phyloP scores from a whole-genome alignment of 1,140 invertebrate genomes.

The Trichonephila clavipes region DNA sequence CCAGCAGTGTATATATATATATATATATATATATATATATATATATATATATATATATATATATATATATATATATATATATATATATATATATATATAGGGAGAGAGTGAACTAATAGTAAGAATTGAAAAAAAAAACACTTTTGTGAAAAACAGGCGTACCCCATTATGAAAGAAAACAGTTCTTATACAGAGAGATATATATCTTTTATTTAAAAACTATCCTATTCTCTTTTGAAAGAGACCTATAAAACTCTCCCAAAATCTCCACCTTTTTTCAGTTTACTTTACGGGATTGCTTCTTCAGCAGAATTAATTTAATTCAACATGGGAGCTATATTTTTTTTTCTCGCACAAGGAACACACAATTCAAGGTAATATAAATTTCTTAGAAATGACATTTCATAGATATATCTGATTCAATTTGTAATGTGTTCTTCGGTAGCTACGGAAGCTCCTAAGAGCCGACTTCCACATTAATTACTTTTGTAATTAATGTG shows the following conservation, averaged over 20 bases:
- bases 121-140: too few species aligned
- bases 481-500: slow-evolving; percentile 8
- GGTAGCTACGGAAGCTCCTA: slow-evolving; percentile 2
- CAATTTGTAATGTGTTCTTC: slow-evolving; percentile 2
- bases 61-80: too few species aligned
- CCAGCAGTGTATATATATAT: too few species aligned
- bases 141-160: too few species aligned
- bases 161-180: too few species aligned
- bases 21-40: too few species aligned
- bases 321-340: not conserved
- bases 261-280: not conserved
- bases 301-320: not conserved
- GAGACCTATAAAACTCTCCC: not conserved
- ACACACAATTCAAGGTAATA: not conserved
- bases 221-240: too few species aligned
- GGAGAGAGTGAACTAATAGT: too few species aligned
- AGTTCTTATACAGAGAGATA: too few species aligned
- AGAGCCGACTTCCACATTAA: slow-evolving; percentile 18
- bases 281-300: not conserved
- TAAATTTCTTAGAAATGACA: slow-evolving; percentile 3
- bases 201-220: too few species aligned
- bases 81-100: too few species aligned
- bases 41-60: too few species aligned
- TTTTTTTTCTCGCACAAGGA: not conserved
- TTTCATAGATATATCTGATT: not conserved